These are phyloP conservation scores for Apamea epomidion DNA, from an alignment of 2,888 invertebrate species.

Conservation along the genomic window DNA sequence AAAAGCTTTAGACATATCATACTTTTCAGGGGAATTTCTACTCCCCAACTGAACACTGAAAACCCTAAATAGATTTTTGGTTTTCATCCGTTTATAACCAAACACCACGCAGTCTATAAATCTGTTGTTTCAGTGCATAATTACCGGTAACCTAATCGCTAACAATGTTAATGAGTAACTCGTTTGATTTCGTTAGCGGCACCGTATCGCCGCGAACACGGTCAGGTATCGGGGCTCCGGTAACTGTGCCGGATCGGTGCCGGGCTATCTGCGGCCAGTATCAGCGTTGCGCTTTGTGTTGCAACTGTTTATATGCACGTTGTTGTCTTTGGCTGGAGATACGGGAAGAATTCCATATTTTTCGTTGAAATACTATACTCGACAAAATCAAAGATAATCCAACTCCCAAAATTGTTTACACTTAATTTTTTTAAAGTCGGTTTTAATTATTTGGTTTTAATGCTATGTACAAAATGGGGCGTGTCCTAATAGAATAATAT, in stretches of 20 bases:
- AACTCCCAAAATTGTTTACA: not conserved
- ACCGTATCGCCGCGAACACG: slow-evolving; percentile 74
- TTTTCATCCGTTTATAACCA: not conserved
- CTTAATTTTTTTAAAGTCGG: not conserved
- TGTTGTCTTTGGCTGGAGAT: not conserved
- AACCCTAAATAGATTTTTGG: not conserved
- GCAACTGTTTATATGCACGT: slow-evolving; percentile 18
- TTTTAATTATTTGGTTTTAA: not conserved
- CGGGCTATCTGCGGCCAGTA: slow-evolving; percentile 52
- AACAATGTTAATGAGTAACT: slow-evolving; percentile 46
- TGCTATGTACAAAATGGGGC: not conserved
- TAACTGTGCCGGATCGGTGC: slow-evolving; percentile 75
- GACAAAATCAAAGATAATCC: not conserved
- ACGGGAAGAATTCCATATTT: not conserved
- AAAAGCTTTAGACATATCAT: not conserved
- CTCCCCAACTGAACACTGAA: not conserved
- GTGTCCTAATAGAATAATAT: not conserved
- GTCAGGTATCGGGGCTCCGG: slow-evolving; percentile 76
- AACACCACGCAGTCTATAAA: not conserved
- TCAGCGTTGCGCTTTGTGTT: slow-evolving; percentile 38
- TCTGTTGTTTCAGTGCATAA: slow-evolving; percentile 22
- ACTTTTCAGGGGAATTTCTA: not conserved
- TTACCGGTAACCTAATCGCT: slow-evolving; percentile 32
- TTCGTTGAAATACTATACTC: not conserved
- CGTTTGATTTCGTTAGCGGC: slow-evolving; percentile 69